phyloP scores from a whole-genome alignment of 2,888 invertebrate genomes.

The Spodoptera picta region DNA sequence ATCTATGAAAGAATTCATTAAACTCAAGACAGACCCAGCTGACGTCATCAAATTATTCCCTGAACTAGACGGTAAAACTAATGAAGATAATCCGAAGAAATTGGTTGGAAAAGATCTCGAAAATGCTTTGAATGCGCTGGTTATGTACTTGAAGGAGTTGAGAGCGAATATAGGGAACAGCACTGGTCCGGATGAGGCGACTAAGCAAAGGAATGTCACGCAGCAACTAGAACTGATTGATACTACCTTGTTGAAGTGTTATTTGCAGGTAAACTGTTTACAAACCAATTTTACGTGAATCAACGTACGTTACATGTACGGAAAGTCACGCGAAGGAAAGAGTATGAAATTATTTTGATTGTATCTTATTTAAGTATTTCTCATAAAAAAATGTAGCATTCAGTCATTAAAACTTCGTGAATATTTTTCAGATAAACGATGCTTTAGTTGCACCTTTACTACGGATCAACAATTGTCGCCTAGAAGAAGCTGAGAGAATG shows the following conservation, averaged over 20 bases:
- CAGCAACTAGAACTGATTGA: constrained; percentile 96
- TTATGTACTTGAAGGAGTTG: constrained; percentile 95
- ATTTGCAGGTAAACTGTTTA: constrained; percentile 92
- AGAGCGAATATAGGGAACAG: constrained; percentile 85
- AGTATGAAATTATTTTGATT: too few relatives aligned
- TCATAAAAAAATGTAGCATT: too few relatives aligned
- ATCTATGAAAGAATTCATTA: constrained; percentile 97
- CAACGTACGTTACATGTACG: too few relatives aligned
- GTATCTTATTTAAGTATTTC: too few relatives aligned
- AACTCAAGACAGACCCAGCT: constrained; percentile 97
- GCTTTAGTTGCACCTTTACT: constrained; percentile 97
- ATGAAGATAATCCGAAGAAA: constrained; percentile 74
- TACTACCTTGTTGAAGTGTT: constrained; percentile 98
- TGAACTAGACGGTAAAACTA: constrained; percentile 91
- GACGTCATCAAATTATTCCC: constrained; percentile 98
- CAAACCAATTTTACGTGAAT: too few relatives aligned
- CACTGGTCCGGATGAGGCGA: constrained; percentile 58
- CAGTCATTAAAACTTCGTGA: not conserved
- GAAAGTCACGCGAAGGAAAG: too few relatives aligned
- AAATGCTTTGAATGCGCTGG: constrained; percentile 95
- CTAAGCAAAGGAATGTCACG: constrained; percentile 71
- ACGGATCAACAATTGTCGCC: constrained; percentile 96
- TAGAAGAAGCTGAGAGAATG: constrained; percentile 97
- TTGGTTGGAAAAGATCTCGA: constrained; percentile 95
- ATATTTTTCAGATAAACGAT: constrained; percentile 94